These are phyloP conservation scores for Brassicogethes aeneus DNA, from an alignment of 2,888 invertebrate species.

Conservation along the genomic window DNA sequence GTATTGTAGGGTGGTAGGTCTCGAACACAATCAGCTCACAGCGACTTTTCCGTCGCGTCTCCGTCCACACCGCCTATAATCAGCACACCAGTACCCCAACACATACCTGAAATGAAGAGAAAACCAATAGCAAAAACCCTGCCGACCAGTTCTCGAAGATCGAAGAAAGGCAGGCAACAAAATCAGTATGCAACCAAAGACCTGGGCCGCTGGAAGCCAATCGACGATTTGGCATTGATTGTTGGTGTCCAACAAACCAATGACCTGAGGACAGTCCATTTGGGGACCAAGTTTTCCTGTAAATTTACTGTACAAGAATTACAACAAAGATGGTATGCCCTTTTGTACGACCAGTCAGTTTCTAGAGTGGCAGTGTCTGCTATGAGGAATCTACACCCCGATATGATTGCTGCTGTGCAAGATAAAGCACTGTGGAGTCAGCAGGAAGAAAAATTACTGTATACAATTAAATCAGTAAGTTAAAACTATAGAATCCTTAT, in stretches of 20 bases:
- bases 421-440: conserved; percentile 83
- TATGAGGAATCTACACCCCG: conserved; percentile 89
- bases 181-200: conserved; percentile 71
- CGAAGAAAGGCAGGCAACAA: conserved; percentile 53
- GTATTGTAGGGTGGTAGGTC: conserved; percentile 33
- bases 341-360: conserved; percentile 90
- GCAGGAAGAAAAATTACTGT: conserved; percentile 80
- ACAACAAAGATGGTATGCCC: conserved; percentile 91
- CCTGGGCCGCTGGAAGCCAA: conserved; percentile 92
- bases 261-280: conserved; percentile 72
- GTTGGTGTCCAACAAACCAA: conserved; percentile 86
- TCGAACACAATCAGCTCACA: conserved; percentile 39
- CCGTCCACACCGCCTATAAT: conserved; percentile 21
- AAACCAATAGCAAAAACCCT: conserved; percentile 41
- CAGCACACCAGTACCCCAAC: conserved; percentile 29
- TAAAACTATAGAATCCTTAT: too few species aligned
- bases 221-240: conserved; percentile 90
- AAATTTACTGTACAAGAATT: conserved; percentile 89
- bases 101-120: conserved; percentile 32
- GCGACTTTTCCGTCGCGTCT: conserved; percentile 30
- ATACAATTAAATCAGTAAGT: conserved; percentile 68
- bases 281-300: conserved; percentile 92
- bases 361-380: conserved; percentile 87
- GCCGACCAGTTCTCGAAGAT: conserved; percentile 38
- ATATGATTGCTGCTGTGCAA: conserved; percentile 78